A percentile compares a stretch with the other conserved stretches of the same genome.
Conservation (phyloP, 2,113 vertebrate species). For the Bos indicus region DNA sequence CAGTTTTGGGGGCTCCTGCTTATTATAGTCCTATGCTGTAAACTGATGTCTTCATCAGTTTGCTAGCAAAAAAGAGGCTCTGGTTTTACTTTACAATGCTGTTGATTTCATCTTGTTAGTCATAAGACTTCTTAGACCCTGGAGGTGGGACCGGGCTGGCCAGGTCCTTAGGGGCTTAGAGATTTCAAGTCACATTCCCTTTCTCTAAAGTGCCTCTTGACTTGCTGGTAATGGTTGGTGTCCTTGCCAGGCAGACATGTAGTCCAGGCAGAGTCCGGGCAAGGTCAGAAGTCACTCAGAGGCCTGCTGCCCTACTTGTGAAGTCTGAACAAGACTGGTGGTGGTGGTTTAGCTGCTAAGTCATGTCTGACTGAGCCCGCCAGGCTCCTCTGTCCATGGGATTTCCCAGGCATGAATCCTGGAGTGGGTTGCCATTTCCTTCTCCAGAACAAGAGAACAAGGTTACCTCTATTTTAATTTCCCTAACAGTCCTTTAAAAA, state of each 20-base stretch:
- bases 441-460: not conserved
- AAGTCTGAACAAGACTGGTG: not conserved
- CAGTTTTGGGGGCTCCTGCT: not conserved
- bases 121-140: not conserved
- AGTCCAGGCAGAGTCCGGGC: not conserved
- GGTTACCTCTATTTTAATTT: not conserved
- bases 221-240: not conserved
- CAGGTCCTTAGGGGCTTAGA: not conserved
- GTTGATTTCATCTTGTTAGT: not conserved
- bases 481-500: not conserved
- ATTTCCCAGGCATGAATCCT: not conserved
- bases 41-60: not conserved
- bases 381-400: not conserved
- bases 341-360: not conserved
- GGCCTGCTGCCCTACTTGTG: not conserved
- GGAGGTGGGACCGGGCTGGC: not conserved
- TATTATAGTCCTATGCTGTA: not conserved
- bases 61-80: not conserved
- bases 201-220: not conserved
- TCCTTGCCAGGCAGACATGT: not conserved
- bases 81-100: not conserved
- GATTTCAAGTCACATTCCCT: not conserved
- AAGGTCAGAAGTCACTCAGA: not conserved
- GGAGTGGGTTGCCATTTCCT: not conserved
- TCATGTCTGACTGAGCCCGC: not conserved